phyloP scores from a whole-genome alignment of 2,113 vertebrate species.

The Thalassarche chlororhynchos region DNA sequence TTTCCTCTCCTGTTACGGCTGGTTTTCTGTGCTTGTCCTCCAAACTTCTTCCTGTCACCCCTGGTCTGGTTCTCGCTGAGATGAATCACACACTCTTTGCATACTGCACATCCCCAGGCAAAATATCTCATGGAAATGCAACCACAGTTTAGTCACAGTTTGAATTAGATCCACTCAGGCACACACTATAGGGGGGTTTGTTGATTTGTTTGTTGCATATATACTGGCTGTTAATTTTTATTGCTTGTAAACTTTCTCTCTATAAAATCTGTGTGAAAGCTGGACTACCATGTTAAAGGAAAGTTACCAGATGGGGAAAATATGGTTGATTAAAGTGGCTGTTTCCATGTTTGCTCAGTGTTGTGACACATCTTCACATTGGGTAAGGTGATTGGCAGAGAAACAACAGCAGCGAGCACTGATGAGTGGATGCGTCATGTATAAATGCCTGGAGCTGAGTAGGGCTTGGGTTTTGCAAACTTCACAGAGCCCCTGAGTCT shows the following conservation, averaged over 20 bases:
- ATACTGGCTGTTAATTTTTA: constrained; percentile 43
- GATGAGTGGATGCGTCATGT: constrained; percentile 27
- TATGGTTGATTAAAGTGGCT: constrained; percentile 42
- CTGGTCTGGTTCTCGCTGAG: constrained; percentile 6
- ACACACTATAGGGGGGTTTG: not conserved
- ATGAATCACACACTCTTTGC: constrained; percentile 27
- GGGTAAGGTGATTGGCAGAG: constrained; percentile 55
- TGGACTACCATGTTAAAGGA: constrained; percentile 18
- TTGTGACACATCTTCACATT: constrained; percentile 61
- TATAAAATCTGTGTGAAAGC: constrained; percentile 40
- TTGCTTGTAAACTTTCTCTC: constrained; percentile 40
- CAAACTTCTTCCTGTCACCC: not conserved
- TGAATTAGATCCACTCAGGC: constrained; percentile 40
- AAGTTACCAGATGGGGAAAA: constrained; percentile 64
- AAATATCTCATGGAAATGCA: constrained; percentile 40
- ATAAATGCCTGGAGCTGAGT: constrained; percentile 18
- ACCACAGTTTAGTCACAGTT: constrained; percentile 36
- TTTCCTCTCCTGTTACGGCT: not conserved
- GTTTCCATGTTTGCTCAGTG: constrained; percentile 43
- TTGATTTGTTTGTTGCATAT: constrained; percentile 40
- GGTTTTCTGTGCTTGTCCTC: not conserved
- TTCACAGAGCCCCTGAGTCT: constrained; percentile 10
- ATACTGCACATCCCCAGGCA: constrained; percentile 34
- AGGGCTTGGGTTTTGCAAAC: not conserved
- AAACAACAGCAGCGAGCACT: constrained; percentile 38